Evolutionary conservation across 1,140 invertebrate genomes (phyloP).

Genomic region (Drosophila tsacasi): DNA sequence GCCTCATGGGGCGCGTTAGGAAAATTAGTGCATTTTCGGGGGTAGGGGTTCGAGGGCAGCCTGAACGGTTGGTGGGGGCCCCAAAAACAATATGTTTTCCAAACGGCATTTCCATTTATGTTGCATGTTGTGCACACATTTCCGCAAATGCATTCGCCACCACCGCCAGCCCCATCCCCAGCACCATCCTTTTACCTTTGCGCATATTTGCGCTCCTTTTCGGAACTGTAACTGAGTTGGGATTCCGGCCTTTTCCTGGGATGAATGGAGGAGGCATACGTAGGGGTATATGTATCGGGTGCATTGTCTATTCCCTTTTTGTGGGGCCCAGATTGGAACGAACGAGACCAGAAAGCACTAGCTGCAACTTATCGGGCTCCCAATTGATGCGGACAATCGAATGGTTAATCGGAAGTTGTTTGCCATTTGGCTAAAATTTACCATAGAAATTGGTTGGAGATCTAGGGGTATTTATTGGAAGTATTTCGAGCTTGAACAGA

Average conservation of each 20-base stretch:
- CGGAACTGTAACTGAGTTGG: conserved; percentile 45
- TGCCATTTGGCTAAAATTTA: conserved; percentile 32
- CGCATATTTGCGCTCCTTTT: conserved; percentile 69
- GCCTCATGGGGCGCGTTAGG: conserved; percentile 70
- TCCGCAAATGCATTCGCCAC: conserved; percentile 72
- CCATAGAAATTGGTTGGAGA: conserved; percentile 7
- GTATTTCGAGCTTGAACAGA: neutral
- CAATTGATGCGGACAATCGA: conserved; percentile 48
- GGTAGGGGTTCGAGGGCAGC: neutral
- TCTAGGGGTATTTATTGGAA: neutral
- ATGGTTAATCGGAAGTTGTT: conserved; percentile 48
- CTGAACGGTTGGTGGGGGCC: conserved; percentile 24
- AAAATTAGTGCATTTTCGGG: conserved; percentile 76
- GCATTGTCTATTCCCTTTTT: conserved; percentile 58
- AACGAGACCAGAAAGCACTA: conserved; percentile 25
- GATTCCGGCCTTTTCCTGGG: conserved; percentile 30
- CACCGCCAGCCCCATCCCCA: neutral
- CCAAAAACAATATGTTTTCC: conserved; percentile 83
- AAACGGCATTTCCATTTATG: conserved; percentile 83
- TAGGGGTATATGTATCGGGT: conserved; percentile 4
- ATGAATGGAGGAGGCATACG: neutral
- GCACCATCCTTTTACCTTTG: conserved; percentile 14
- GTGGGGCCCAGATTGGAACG: conserved; percentile 54
- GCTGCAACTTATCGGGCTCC: conserved; percentile 35
- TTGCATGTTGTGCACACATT: conserved; percentile 83